Evolutionary conservation across 2,888 invertebrate species (phyloP).

Genomic region (Epistrophella euchroma): DNA sequence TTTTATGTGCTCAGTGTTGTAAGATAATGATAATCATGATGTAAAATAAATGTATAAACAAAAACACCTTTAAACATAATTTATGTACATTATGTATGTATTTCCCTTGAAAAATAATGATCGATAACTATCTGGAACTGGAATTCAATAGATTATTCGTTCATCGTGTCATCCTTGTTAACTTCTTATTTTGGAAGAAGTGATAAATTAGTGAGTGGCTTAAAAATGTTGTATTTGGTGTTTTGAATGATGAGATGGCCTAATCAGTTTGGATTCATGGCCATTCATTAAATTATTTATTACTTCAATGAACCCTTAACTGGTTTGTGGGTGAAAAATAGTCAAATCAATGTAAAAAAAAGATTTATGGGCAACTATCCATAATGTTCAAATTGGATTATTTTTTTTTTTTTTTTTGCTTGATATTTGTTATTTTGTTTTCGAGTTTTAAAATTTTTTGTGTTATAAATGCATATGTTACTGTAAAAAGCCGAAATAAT

Average conservation of each 20-base stretch:
- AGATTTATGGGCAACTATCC: neutral
- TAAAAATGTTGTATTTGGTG: neutral
- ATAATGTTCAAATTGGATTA: neutral
- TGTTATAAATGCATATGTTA: no score
- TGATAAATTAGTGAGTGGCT: conserved; percentile 11
- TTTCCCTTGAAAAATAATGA: conserved; percentile 29
- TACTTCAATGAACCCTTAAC: conserved; percentile 1
- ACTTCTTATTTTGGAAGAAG: neutral
- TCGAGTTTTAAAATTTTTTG: neutral
- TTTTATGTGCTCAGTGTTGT: neutral
- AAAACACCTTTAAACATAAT: conserved; percentile 16
- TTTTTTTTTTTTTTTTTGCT: neutral
- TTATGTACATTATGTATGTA: conserved; percentile 10
- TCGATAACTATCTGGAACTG: conserved; percentile 21
- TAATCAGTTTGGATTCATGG: conserved; percentile 13
- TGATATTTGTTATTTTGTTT: neutral
- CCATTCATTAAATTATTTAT: conserved; percentile 5
- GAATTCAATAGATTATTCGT: neutral
- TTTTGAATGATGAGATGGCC: conserved; percentile 16
- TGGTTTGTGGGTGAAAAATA: neutral
- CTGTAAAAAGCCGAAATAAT: no score
- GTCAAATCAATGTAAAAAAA: neutral
- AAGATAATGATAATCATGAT: neutral
- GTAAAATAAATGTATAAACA: conserved; percentile 3
- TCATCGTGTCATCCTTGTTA: neutral